Conservation (phyloP, 1,140 invertebrate species). For the Heterodera schachtii region DNA sequence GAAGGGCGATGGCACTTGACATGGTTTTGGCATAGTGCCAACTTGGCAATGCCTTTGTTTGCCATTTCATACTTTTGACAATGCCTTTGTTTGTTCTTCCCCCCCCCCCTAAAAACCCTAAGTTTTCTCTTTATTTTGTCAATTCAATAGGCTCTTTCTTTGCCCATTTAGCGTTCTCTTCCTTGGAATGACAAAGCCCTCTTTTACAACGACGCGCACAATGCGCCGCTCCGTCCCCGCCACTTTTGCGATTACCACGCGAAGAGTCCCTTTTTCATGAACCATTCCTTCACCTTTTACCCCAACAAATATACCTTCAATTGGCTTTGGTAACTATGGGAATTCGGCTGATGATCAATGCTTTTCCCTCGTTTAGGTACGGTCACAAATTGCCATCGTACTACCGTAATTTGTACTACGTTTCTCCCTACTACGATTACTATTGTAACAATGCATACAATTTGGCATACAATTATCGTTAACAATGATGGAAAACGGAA, state of each 20-base stretch:
- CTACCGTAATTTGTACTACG: conserved; percentile 18
- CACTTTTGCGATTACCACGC: conserved; percentile 15
- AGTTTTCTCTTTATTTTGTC: too few relatives aligned
- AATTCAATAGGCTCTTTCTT: too few relatives aligned
- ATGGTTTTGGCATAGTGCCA: too few relatives aligned
- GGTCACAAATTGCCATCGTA: conserved; percentile 28
- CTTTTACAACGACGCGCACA: conserved; percentile 8
- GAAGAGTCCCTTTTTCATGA: conserved; percentile 16
- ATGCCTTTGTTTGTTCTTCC: too few relatives aligned
- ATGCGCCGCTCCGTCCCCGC: conserved; percentile 8
- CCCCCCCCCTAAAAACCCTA: too few relatives aligned
- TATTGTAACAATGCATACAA: conserved; percentile 28
- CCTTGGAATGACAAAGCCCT: conserved; percentile 23
- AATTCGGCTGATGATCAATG: not conserved
- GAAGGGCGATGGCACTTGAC: too few relatives aligned
- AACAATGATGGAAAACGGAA: not conserved
- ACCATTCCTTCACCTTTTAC: conserved; percentile 19
- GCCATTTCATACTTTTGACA: too few relatives aligned
- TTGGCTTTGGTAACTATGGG: conserved; percentile 10
- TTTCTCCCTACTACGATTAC: conserved; percentile 29
- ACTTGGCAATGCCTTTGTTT: too few relatives aligned
- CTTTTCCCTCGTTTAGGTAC: not conserved
- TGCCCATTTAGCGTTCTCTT: not conserved
- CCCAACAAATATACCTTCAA: conserved; percentile 26
- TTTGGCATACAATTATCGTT: conserved; percentile 24